phyloP scores from a whole-genome alignment of 2,888 invertebrate species.

The Caenorhabditis panamensis region DNA sequence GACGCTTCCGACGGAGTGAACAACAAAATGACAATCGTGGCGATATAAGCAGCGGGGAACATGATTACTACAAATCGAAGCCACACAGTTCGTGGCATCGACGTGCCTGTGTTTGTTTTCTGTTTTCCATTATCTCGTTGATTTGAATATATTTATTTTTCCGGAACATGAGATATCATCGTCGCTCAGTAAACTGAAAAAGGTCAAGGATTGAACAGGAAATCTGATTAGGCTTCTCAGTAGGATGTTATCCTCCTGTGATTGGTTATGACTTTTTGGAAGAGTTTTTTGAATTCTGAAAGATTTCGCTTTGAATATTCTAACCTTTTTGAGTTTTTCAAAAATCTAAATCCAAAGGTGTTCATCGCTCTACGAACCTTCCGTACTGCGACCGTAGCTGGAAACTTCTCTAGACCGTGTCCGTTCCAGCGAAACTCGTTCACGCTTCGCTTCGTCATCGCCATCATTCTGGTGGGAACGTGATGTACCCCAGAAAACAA shows the following conservation, averaged over 20 bases:
- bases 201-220: not conserved
- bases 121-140: not conserved
- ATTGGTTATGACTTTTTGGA: too few species aligned
- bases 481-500: constrained; percentile 8
- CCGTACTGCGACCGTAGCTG: not conserved
- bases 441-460: not conserved
- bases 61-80: too few species aligned
- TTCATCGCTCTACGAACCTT: too few species aligned
- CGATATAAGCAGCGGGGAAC: not conserved
- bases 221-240: not conserved
- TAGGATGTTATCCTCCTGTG: not conserved
- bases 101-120: not conserved
- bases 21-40: not conserved
- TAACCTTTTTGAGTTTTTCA: too few species aligned
- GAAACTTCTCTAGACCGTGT: not conserved
- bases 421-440: not conserved
- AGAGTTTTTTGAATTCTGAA: too few species aligned
- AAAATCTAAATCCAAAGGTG: too few species aligned
- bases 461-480: constrained; percentile 14
- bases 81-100: too few species aligned
- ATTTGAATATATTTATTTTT: not conserved
- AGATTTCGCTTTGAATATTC: too few species aligned
- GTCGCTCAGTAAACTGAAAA: not conserved
- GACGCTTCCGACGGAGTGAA: too few species aligned
- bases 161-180: not conserved